Evolutionary conservation across 2,888 invertebrate genomes (phyloP), one percentile per base, ranked within the genome.

Genomic region (Volucella bombylans): DNA sequence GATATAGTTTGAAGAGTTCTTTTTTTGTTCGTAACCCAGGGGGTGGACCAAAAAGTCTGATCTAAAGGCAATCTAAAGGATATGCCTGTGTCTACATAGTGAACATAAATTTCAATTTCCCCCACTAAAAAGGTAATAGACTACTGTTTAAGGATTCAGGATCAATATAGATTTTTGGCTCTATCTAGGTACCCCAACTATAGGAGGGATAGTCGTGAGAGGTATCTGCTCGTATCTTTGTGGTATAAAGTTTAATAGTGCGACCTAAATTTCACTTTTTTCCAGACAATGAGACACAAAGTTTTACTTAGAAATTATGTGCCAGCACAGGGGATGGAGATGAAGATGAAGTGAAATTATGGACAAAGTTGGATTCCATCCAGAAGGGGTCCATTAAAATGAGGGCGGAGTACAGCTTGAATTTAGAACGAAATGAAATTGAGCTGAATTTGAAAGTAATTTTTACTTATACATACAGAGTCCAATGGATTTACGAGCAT

Each of bases 91-190:
- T 31, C 68, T 62, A 55, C 71, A 71, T 49, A 49, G 47, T 62
- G 71, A 31, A 67, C 61, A 78, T 82, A 78, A 73, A 82, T 82
- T 82, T 78, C 49, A 82, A 82, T 82, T 82, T 50, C 68, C 15
- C 41, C 50, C 73, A 78, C 73, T 79, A 79, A 64, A 73, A 78
- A 68, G 68, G 68, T 68, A 78, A 78, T 73, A 47, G 78, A 59
- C 50, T 67, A 52, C 72, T 82, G 64, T 73, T 82, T 78, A 82
- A 78, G 82, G 78, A 82, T 78, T 82, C 82, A 50, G 82, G 78
- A 82, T 82, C 78, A 78, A 82, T 77, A 77, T 77, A 65, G 47
- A 82, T 72, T 82, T 82, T 57, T 23, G 18, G 18, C 18, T 23
- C 18, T 23, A 23, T 23, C 18, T 23, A 23, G 18, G 3, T 23